Evolutionary conservation across 2,797 vertebrate genomes (phyloP).

Genomic region (Trichosurus vulpecula): DNA sequence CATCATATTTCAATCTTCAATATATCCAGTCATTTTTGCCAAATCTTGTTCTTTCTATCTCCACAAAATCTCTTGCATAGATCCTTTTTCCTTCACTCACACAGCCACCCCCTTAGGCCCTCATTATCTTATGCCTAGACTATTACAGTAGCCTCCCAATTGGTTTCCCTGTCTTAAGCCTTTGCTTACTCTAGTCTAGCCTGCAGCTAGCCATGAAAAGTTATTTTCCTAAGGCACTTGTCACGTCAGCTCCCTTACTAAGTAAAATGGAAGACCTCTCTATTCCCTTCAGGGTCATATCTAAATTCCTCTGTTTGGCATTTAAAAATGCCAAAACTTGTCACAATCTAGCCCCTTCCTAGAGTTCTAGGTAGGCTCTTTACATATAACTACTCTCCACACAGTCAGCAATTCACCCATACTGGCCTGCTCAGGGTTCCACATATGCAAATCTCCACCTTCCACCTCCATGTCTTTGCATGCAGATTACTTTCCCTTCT

Average conservation of each 20-base stretch:
- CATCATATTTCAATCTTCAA: not conserved
- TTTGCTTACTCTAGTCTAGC: not conserved
- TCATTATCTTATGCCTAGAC: not conserved
- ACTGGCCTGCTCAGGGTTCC: too few relatives aligned
- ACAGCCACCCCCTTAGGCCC: not conserved
- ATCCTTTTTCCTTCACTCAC: not conserved
- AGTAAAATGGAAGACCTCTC: not conserved
- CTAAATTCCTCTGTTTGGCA: not conserved
- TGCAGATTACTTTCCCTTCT: not conserved
- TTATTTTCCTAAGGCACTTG: not conserved
- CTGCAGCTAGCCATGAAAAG: not conserved
- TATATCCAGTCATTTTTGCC: not conserved
- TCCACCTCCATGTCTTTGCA: not conserved
- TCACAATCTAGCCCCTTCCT: not conserved
- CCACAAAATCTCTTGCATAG: not conserved
- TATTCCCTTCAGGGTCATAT: not conserved
- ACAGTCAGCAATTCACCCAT: not conserved
- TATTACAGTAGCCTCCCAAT: not conserved
- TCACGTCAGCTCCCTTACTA: not conserved
- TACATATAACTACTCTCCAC: not conserved
- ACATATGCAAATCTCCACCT: not conserved
- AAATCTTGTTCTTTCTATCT: not conserved
- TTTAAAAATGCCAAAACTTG: not conserved
- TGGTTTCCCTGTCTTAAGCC: not conserved
- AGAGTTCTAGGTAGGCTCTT: not conserved